Percentiles rank a stretch among this genome's conserved stretches.
Conservation (phyloP, 2,797 vertebrate genomes). For the Monodelphis domestica region DNA sequence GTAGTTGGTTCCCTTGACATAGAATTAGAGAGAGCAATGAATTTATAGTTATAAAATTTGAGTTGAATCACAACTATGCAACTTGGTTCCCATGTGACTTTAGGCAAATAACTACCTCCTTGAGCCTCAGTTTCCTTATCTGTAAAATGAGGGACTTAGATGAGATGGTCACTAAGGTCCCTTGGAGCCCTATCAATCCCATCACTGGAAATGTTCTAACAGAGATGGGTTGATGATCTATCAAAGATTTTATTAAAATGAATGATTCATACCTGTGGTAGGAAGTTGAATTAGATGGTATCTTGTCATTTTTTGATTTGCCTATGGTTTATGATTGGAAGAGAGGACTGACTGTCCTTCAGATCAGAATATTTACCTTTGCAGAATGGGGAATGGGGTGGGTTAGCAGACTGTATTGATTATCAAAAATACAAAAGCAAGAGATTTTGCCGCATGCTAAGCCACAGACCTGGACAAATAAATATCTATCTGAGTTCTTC, state of each 20-base stretch:
- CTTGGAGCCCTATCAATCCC: not conserved
- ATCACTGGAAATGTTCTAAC: not conserved
- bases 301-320: not conserved
- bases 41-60: not conserved
- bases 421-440: not conserved
- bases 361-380: not conserved
- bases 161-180: not conserved
- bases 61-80: not conserved
- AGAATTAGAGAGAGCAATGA: not conserved
- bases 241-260: not conserved
- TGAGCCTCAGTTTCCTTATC: not conserved
- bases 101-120: not conserved
- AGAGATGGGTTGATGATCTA: not conserved
- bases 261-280: not conserved
- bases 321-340: not conserved
- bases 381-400: not conserved
- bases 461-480: not conserved
- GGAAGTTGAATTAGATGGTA: not conserved
- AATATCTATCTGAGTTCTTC: not conserved
- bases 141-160: not conserved
- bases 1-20: not conserved
- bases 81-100: not conserved
- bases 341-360: not conserved
- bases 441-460: not conserved
- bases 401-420: not conserved